Base-by-base conservation (phyloP, 2,888 invertebrate species). In the Andrena dorsata region DNA sequence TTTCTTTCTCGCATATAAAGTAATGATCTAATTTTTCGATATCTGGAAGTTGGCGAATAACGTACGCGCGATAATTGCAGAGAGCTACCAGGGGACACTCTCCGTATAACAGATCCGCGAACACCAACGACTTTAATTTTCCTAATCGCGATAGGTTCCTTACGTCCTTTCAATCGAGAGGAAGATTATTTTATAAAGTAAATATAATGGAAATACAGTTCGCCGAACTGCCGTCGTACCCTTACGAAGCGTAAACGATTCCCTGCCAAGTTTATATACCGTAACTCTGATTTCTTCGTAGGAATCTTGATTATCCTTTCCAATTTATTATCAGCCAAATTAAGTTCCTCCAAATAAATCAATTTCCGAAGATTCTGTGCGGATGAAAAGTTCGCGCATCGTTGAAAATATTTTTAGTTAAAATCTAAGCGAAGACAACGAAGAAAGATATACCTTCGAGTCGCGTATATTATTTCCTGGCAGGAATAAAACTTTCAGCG, bases 71-170 rank as follows among this genome's bases (percentile, higher is more conserved):
- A 84, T 90, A 90, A 85, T 89, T 84, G 61, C 83, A 88, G 49
- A 82, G 64, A 23, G 65, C 61, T 64, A 80, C 78, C 1, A 90
- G 20, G 6, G 90, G 90, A 75, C 88, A 90, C 69, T 86, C 82
- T 20, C 89, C 90, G 26, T 90, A 90, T 16, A 90, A 70, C 6
- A 86, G 77, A 86, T 90, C 90, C 5, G 71, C 65, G 78, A 90
- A 86, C 49, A 81, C 77, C 28, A 90, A 41, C 32, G 85, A 87
- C 58, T 84, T 60, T 26, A 90, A 75, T 64, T 84, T 87, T 32
- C 63, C 65, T 26, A 86, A 26, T 13, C 63, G 64, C 10, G 68
- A 74, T 47, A 90, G 65, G 78, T 82, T 80, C 64, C 75, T 74
- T 53, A 89, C 32, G 6, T 89, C 90, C 90, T 90, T 76, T n/a